A percentile compares a stretch with the other conserved stretches of the same genome.
phyloP scores from a whole-genome alignment of 2,113 vertebrate genomes.

The Emberiza fucata region DNA sequence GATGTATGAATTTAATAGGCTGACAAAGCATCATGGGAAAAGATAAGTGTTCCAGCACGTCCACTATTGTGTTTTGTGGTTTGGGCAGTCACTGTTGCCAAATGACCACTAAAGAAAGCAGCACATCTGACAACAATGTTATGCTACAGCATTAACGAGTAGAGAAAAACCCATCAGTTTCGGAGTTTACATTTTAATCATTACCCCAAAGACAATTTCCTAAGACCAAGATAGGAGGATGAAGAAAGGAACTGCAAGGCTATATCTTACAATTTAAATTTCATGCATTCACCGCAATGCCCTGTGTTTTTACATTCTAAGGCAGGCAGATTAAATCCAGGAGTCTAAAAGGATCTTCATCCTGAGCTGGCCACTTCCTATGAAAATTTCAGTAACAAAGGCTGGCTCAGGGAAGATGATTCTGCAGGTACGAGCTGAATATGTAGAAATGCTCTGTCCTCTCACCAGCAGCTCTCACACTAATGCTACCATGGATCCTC shows the following conservation, averaged over 20 bases:
- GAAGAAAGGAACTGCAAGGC: neutral
- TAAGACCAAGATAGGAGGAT: neutral
- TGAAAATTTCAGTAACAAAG: neutral
- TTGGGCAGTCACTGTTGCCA: neutral
- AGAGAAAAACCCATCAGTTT: neutral
- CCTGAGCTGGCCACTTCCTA: neutral
- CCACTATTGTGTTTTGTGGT: slow-evolving; percentile 8
- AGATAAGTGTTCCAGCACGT: neutral
- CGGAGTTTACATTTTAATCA: neutral
- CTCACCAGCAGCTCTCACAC: neutral
- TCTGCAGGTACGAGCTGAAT: neutral
- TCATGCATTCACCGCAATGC: neutral
- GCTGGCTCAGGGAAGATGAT: neutral
- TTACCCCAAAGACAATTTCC: neutral
- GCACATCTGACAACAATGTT: neutral
- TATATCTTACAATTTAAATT: neutral
- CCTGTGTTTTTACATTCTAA: neutral
- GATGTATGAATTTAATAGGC: neutral
- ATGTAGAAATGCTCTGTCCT: neutral
- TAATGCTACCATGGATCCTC: neutral
- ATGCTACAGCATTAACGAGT: neutral
- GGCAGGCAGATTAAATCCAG: neutral
- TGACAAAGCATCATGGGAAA: slow-evolving; percentile 13
- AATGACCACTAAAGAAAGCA: neutral
- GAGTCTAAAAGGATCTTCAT: neutral